phyloP scores from a whole-genome alignment of 2,888 invertebrate genomes.

The Aplocera efformata region DNA sequence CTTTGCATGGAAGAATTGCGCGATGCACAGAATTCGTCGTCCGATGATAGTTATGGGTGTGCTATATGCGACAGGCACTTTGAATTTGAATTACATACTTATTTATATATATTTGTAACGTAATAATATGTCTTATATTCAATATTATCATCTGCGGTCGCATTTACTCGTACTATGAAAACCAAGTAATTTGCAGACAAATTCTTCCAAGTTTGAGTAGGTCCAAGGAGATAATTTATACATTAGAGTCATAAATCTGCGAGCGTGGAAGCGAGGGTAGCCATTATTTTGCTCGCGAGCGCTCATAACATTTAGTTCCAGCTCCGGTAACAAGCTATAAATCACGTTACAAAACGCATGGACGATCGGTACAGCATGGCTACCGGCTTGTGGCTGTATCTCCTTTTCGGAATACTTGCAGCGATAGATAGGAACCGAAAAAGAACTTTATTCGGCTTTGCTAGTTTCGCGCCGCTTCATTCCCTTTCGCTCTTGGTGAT shows the following conservation, averaged over 20 bases:
- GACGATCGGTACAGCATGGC: constrained; percentile 52
- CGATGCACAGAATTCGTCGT: too few relatives aligned
- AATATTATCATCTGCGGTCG: too few relatives aligned
- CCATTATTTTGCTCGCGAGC: constrained; percentile 39
- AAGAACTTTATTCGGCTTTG: too few relatives aligned
- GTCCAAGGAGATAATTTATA: constrained; percentile 18
- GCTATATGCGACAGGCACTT: too few relatives aligned
- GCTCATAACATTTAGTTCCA: constrained; percentile 44
- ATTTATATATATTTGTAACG: too few relatives aligned
- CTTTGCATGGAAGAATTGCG: too few relatives aligned
- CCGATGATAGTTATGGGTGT: too few relatives aligned
- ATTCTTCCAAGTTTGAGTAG: constrained; percentile 17
- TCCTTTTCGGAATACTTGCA: not conserved
- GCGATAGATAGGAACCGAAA: constrained; percentile 1
- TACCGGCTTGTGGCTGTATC: constrained; percentile 40
- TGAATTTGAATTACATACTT: too few relatives aligned
- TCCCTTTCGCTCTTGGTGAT: too few relatives aligned
- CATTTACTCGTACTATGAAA: not conserved
- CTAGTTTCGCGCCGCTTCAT: too few relatives aligned
- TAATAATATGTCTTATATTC: too few relatives aligned
- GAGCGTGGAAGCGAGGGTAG: constrained; percentile 34
- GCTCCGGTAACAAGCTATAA: constrained; percentile 50
- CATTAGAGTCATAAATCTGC: constrained; percentile 26
- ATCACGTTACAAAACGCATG: constrained; percentile 61
- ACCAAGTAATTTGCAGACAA: constrained; percentile 4